A percentile compares a stretch with the other conserved stretches of the same genome.
phyloP scores from a whole-genome alignment of 2,113 vertebrate genomes.

The Cardinalis cardinalis region DNA sequence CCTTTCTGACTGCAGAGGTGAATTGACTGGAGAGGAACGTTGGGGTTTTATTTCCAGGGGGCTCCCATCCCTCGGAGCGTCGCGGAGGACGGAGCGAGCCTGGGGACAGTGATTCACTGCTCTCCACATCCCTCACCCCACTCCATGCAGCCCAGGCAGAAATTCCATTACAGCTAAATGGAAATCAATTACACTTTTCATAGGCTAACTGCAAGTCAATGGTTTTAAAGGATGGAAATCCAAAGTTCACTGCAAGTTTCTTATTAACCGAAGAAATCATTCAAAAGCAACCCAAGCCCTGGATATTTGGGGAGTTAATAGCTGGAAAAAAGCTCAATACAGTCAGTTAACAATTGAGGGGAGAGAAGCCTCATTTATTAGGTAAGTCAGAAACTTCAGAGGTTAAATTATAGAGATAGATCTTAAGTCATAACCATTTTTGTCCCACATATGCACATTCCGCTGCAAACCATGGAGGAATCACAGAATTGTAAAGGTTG shows the following conservation, averaged over 20 bases:
- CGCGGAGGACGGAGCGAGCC: background rate
- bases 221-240: constrained; percentile 10
- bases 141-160: background rate
- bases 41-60: background rate
- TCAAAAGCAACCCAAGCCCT: background rate
- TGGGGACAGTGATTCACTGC: background rate
- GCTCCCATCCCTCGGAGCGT: background rate
- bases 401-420: background rate
- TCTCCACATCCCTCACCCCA: background rate
- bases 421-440: background rate
- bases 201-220: background rate
- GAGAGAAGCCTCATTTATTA: background rate
- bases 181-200: constrained; percentile 29
- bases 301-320: background rate
- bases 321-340: background rate
- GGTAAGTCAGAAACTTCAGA: background rate
- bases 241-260: background rate
- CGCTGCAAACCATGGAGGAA: background rate
- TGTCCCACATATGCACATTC: too few relatives aligned
- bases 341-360: background rate
- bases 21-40: background rate
- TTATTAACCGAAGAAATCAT: background rate
- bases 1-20: background rate
- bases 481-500: background rate
- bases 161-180: background rate